Evolutionary conservation across 2,888 invertebrate species (phyloP), one percentile per base, ranked within the genome.

Genomic region (Pristionchus exspectatus): DNA sequence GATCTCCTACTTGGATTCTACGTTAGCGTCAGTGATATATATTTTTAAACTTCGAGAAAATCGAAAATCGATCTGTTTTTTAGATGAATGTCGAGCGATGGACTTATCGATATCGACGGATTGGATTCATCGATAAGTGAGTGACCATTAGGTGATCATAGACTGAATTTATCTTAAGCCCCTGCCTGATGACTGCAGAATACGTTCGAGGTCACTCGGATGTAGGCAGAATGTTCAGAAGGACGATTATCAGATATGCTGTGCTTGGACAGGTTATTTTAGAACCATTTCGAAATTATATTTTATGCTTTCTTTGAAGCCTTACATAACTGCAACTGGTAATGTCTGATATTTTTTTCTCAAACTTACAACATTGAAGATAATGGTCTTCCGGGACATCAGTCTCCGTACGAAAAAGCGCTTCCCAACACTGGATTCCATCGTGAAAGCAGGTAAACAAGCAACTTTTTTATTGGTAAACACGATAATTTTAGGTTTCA

Each of bases 121-220:
- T 88, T 56, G 88, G 88, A n/a, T 88, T 88, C 38, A 88, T 88
- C 81, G 88, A 88, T 27, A 88, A 88, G 88, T 81, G 27, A 87
- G 87, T 9, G 10, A 2, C 12, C 21, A 0, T 54, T 2, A 10
- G 21, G 4, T 5, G 30, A 56, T 27, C 56, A 30, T 9, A 54
- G 5, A 38, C 14, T 33, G 16, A 56, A 56, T 27, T 56, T 44
- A 18, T 38, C 4, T 38, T n/a, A 38, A 88, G 88, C 50, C 38
- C 50, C 0, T 59, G 88, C 38, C 10, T 88, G 44, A 88, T 81
- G 81, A 63, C 50, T 16, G 88, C 88, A 0, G 59, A 56, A 27
- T 88, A 88, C 38, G 88, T 88, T 18, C 88, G 88, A 18, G 88
- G 88, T 18, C 88, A 81, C 21, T 24, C 54, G n/a, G 88, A 88